A percentile compares a stretch with the other conserved stretches of the same genome.
phyloP scores from a whole-genome alignment of 2,888 invertebrate genomes.

The Tuta absoluta region DNA sequence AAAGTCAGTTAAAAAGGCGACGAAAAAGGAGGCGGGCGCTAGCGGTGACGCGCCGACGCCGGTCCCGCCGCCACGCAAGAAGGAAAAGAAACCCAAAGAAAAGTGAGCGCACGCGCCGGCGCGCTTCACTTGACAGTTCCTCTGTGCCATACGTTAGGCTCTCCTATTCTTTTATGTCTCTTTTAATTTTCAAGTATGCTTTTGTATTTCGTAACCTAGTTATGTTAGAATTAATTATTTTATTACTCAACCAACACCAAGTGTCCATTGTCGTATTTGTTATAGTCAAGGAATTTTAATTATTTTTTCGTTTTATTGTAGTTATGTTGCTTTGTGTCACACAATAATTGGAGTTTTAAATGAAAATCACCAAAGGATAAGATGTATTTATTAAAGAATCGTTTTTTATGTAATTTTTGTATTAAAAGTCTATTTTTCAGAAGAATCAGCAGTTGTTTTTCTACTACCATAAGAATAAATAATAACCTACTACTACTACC shows the following conservation, averaged over 20 bases:
- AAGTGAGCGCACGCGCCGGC: slow-evolving; percentile 57
- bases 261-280: slow-evolving; percentile 59
- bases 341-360: slow-evolving; percentile 49
- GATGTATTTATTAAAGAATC: slow-evolving; percentile 68
- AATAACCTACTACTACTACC: too few species aligned
- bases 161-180: slow-evolving; percentile 59
- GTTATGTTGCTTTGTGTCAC: slow-evolving; percentile 55
- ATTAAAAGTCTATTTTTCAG: slow-evolving; percentile 76
- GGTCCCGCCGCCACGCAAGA: slow-evolving; percentile 79
- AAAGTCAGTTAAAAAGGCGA: slow-evolving; percentile 74
- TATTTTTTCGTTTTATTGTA: slow-evolving; percentile 46
- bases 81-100: slow-evolving; percentile 80
- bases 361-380: slow-evolving; percentile 62
- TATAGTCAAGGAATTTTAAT: slow-evolving; percentile 54
- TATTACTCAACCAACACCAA: slow-evolving; percentile 53
- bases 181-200: slow-evolving; percentile 68
- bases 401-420: slow-evolving; percentile 67
- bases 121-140: slow-evolving; percentile 61
- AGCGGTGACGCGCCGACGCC: slow-evolving; percentile 62
- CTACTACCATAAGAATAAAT: not conserved
- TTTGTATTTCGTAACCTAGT: slow-evolving; percentile 68
- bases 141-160: slow-evolving; percentile 76
- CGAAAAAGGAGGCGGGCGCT: slow-evolving; percentile 71
- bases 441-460: not conserved
- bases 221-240: slow-evolving; percentile 58